Conservation (phyloP, 1,140 invertebrate genomes). For the Carcinoscorpius rotundicauda region DNA sequence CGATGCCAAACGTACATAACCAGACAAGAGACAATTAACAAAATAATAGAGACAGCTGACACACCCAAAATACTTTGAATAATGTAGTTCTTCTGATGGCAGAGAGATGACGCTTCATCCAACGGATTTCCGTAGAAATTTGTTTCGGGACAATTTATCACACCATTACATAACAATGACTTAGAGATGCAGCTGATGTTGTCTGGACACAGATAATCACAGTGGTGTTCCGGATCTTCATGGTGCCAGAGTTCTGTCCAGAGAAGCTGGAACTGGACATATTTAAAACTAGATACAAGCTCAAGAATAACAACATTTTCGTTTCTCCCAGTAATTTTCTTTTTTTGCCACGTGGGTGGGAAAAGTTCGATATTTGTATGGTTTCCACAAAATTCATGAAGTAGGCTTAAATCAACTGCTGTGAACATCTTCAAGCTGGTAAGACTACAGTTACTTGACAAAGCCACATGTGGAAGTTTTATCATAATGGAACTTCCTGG, state of each 20-base stretch:
- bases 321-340: too few relatives aligned
- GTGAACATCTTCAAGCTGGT: background rate
- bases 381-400: background rate
- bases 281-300: background rate
- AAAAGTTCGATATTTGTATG: background rate
- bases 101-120: background rate
- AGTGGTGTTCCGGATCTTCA: background rate
- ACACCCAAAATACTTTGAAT: background rate
- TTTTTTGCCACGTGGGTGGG: background rate
- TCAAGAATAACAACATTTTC: background rate
- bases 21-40: too few relatives aligned
- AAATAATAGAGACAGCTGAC: too few relatives aligned
- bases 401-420: background rate
- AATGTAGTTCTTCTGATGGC: background rate
- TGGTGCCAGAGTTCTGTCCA: background rate
- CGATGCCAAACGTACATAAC: too few relatives aligned
- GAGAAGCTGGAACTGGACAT: background rate
- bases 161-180: background rate
- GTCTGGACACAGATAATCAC: slow-evolving; percentile 2
- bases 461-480: background rate
- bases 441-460: background rate
- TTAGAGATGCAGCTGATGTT: background rate
- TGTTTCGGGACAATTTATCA: slow-evolving; percentile 1
- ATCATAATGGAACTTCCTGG: background rate
- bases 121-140: background rate